phyloP scores from a whole-genome alignment of 1,140 invertebrate species.

The Nylanderia fulva region DNA sequence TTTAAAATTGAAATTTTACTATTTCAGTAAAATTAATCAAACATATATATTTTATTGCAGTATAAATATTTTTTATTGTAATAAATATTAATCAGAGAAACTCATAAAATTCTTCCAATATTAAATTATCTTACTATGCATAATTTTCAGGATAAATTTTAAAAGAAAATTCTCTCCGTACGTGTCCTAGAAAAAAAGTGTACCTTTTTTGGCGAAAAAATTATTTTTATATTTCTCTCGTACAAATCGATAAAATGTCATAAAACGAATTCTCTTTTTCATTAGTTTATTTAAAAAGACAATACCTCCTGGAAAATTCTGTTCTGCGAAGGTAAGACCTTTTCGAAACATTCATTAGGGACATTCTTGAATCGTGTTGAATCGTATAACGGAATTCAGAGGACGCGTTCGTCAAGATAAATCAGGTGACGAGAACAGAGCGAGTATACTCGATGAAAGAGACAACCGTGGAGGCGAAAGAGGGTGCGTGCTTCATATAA shows the following conservation, averaged over 20 bases:
- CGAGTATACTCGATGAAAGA: slow-evolving; percentile 30
- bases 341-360: neutral
- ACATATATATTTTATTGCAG: too few relatives aligned
- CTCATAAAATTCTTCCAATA: too few relatives aligned
- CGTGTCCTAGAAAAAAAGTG: neutral
- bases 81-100: too few relatives aligned
- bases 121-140: too few relatives aligned
- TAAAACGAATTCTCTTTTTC: neutral
- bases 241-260: neutral
- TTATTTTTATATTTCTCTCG: neutral
- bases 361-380: slow-evolving; percentile 4
- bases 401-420: slow-evolving; percentile 58
- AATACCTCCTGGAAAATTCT: neutral
- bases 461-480: neutral
- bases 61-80: too few relatives aligned
- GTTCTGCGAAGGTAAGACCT: neutral
- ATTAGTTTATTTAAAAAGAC: neutral
- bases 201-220: neutral
- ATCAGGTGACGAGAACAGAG: slow-evolving; percentile 67
- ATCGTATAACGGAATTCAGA: slow-evolving; percentile 23
- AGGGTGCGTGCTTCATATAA: slow-evolving; percentile 61
- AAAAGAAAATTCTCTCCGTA: too few relatives aligned
- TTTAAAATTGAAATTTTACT: too few relatives aligned
- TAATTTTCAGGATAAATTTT: too few relatives aligned
- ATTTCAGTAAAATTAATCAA: too few relatives aligned